These are phyloP conservation scores for Heliconius ethilla DNA, from an alignment of 2,888 invertebrate genomes.

Conservation along the genomic window DNA sequence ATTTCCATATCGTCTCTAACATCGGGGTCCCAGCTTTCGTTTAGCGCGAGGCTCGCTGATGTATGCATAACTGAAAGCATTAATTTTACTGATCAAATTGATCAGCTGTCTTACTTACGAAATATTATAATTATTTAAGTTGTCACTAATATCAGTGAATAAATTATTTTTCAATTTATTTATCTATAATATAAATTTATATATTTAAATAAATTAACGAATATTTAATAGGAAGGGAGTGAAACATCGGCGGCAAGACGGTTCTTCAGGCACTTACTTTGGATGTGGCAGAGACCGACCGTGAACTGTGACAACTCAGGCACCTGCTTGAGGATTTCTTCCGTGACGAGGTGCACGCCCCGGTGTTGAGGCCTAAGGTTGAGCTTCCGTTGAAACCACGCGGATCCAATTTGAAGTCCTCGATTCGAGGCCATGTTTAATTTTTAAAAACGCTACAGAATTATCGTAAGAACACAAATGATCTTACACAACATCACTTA, in stretches of 20 bases:
- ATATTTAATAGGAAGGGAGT: constrained; percentile 68
- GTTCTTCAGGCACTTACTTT: constrained; percentile 88
- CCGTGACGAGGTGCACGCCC: constrained; percentile 98
- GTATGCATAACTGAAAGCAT: constrained; percentile 95
- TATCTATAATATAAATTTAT: neutral
- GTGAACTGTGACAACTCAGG: constrained; percentile 97
- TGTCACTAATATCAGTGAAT: neutral
- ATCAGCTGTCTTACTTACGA: constrained; percentile 57
- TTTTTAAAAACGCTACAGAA: constrained; percentile 80
- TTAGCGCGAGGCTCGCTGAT: constrained; percentile 97
- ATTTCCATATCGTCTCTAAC: constrained; percentile 99
- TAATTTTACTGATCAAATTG: constrained; percentile 37
- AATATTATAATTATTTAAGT: neutral
- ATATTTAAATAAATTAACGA: constrained; percentile 35
- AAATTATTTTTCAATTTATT: neutral
- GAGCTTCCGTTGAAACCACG: constrained; percentile 99
- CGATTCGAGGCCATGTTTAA: constrained; percentile 93
- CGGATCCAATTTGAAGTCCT: constrained; percentile 97
- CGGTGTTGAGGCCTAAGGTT: constrained; percentile 97
- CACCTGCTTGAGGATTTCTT: constrained; percentile 96
- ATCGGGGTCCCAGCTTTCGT: constrained; percentile 99
- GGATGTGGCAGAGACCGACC: constrained; percentile 97
- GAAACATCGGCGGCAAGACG: constrained; percentile 71
- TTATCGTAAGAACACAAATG: constrained; percentile 79
- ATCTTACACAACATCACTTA: constrained; percentile 82